Evolutionary conservation across 1,140 invertebrate genomes (phyloP), one percentile per base, ranked within the genome.

Genomic region (Cryptotermes secundus): DNA sequence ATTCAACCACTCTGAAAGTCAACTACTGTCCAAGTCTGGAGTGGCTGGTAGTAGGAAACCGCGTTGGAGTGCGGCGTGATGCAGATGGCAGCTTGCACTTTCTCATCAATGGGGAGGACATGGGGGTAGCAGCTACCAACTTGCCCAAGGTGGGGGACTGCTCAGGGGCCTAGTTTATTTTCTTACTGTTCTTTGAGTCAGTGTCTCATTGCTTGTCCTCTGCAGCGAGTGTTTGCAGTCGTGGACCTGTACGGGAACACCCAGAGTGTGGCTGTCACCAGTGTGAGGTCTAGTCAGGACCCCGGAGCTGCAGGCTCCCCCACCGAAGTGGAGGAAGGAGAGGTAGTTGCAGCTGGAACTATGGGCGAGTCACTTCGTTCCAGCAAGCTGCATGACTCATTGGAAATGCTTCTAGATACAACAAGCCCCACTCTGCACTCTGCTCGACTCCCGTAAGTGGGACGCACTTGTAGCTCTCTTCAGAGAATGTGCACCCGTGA

Each of bases 51-150:
- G 31, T 45, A 34, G 85, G 85, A 22, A 72, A 91, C 86, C 88
- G 90, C 82, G 88, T 93, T 53, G 92, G 92, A 38, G 87, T 93
- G 7, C 90, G 91, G 85, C 86, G 90, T 38, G 88, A 88, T 83
- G 85, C 87, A 14, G 92, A 93, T 87, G 90, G 90, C 31, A 89
- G 89, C 7, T 89, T 94, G 86, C 91, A 91, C 85, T 87, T 93
- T 36, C 92, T 92, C 84, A 90, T 97, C 1, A 97, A 98, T 89
- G 95, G 95, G 0, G 95, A 96, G 89, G 96, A 97, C 87, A 92
- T 96, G 88, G 95, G 95, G n/a, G 92, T 95, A n/a, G 94, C 95
- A 35, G 95, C 95, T 34, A 91, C 92, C n/a, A 93, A 95, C 88
- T 91, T 96, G 85, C 94, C 95, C 34, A 95, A 94, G 88, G 94